Evolutionary conservation across 1,140 invertebrate species (phyloP).

Genomic region (Caenorhabditis briggsae): DNA sequence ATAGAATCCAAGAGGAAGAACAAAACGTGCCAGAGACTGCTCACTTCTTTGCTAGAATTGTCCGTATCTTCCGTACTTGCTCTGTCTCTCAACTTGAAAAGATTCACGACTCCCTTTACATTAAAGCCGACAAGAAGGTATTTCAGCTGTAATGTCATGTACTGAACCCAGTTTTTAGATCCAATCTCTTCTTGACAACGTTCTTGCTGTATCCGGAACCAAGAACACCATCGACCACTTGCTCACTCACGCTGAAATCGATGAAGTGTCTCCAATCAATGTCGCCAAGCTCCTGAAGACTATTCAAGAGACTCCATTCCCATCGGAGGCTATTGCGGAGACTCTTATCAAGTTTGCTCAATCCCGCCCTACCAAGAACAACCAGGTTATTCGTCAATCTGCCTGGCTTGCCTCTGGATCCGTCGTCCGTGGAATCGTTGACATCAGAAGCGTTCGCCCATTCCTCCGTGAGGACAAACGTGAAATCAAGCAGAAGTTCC

Average conservation of each 20-base stretch:
- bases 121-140: constrained; percentile 59
- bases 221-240: constrained; percentile 63
- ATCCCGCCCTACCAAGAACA: background rate
- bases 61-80: constrained; percentile 64
- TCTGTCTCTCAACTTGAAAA: constrained; percentile 57
- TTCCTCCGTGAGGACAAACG: constrained; percentile 36
- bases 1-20: constrained; percentile 55
- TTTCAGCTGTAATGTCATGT: constrained; percentile 50
- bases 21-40: constrained; percentile 40
- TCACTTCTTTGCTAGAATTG: constrained; percentile 65
- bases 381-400: constrained; percentile 48
- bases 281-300: constrained; percentile 59
- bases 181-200: constrained; percentile 60
- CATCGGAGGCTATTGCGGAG: constrained; percentile 58
- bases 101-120: constrained; percentile 61
- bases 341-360: constrained; percentile 28
- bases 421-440: constrained; percentile 56
- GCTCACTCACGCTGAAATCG: constrained; percentile 34
- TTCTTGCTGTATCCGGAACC: constrained; percentile 66
- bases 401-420: constrained; percentile 60
- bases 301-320: constrained; percentile 55
- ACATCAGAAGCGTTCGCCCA: constrained; percentile 25
- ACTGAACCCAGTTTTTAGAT: constrained; percentile 17
- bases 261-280: constrained; percentile 57
- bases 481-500: constrained; percentile 39